Percentiles rank a stretch among this genome's conserved stretches.
Conservation (phyloP, 30 jellyfish, hydroid and myxozoan genomes). For the Aurelia coerulea region DNA sequence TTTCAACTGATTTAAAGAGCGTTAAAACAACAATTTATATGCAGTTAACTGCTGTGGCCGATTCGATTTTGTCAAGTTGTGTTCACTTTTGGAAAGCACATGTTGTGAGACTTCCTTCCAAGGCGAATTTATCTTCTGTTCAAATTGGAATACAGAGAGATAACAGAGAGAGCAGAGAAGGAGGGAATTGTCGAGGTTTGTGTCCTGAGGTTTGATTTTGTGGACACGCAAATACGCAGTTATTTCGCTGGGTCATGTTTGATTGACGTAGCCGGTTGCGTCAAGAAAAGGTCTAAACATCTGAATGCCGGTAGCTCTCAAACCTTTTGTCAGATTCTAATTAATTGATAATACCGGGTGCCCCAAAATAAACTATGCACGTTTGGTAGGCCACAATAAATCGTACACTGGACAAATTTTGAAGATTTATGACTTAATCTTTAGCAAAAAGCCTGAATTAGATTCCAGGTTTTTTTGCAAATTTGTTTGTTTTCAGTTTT, state of each 20-base stretch:
- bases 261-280: not conserved
- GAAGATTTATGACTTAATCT: too few species aligned
- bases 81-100: conserved; percentile 55
- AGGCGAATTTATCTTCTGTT: not conserved
- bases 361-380: too few species aligned
- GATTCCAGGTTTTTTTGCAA: too few species aligned
- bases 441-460: too few species aligned
- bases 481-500: too few species aligned
- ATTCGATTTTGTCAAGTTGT: conserved; percentile 31
- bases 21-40: conserved; percentile 9
- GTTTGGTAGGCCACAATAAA: too few species aligned
- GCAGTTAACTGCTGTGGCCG: conserved; percentile 22
- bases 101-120: conserved; percentile 12
- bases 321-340: too few species aligned
- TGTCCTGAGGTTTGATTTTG: not conserved
- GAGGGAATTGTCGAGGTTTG: not conserved
- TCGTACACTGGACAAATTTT: too few species aligned
- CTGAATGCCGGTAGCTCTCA: not conserved
- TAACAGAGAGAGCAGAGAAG: not conserved
- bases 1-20: conserved; percentile 51
- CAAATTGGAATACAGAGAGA: not conserved
- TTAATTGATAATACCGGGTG: too few species aligned
- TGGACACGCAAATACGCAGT: not conserved
- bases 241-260: not conserved
- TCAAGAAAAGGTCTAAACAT: not conserved